phyloP scores from a whole-genome alignment of 1,140 invertebrate species.

The Hylaeus volcanicus region DNA sequence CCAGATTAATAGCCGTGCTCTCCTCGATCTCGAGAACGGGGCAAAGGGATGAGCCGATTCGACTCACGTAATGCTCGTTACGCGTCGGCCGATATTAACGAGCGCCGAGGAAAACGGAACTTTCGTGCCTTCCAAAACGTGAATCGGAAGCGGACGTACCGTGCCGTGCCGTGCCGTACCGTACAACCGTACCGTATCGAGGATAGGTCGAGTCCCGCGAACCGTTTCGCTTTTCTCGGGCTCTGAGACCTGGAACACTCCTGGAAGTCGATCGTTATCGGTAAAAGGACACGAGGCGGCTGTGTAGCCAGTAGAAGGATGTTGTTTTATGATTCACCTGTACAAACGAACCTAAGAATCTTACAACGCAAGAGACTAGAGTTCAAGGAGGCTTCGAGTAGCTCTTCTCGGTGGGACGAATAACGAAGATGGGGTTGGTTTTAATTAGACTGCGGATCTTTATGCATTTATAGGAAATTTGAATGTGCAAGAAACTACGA shows the following conservation, averaged over 20 bases:
- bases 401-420: too few species aligned
- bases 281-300: not conserved
- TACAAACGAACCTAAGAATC: too few species aligned
- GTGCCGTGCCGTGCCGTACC: not conserved
- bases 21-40: slow-evolving; percentile 23
- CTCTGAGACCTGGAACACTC: slow-evolving; percentile 10
- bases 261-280: slow-evolving; percentile 43
- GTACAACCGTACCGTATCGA: slow-evolving; percentile 36
- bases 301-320: not conserved
- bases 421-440: too few species aligned
- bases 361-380: too few species aligned
- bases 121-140: slow-evolving; percentile 63
- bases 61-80: slow-evolving; percentile 68
- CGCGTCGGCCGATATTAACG: slow-evolving; percentile 67
- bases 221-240: slow-evolving; percentile 5
- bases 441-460: too few species aligned
- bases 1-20: slow-evolving; percentile 64
- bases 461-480: too few species aligned
- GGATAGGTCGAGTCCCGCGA: slow-evolving; percentile 39
- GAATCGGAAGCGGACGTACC: slow-evolving; percentile 66
- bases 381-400: too few species aligned
- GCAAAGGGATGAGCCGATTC: slow-evolving; percentile 59
- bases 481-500: too few species aligned
- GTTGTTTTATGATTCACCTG: too few species aligned
- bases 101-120: slow-evolving; percentile 61